Percentiles rank a stretch among this genome's conserved stretches.
Evolutionary conservation across 2,113 vertebrate species (phyloP).

Genomic region (Nanger granti): DNA sequence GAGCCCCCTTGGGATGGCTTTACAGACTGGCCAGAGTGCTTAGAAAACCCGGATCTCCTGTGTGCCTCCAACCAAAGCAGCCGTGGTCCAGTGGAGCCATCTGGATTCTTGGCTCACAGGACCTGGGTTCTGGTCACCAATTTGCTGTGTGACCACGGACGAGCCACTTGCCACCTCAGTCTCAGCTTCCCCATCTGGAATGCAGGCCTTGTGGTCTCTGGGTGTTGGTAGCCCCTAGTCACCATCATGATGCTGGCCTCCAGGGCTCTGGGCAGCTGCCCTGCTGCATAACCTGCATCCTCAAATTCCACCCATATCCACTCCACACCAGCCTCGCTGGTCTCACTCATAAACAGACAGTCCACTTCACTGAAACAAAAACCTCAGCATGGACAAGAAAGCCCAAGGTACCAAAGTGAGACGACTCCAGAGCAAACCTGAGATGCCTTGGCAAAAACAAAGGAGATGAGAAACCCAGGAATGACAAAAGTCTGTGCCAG

Average conservation of each 20-base stretch:
- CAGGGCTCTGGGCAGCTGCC: background rate
- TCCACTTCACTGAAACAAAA: background rate
- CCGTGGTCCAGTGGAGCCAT: background rate
- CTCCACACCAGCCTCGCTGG: background rate
- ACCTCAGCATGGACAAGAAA: background rate
- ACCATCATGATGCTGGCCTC: background rate
- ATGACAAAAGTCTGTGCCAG: background rate
- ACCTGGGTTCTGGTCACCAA: background rate
- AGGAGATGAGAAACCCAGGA: background rate
- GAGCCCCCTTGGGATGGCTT: background rate
- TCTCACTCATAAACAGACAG: background rate
- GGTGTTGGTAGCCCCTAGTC: background rate
- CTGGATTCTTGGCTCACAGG: background rate
- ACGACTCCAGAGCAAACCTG: background rate
- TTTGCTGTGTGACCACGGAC: background rate
- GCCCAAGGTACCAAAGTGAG: background rate
- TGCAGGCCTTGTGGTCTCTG: background rate
- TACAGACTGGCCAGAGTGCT: rapidly evolving
- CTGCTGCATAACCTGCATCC: background rate
- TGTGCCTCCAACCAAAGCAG: background rate
- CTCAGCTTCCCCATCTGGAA: background rate
- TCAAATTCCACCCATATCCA: background rate
- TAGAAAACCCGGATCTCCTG: background rate
- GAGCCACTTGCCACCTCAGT: background rate
- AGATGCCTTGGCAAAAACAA: rapidly evolving